Percentiles rank a stretch among this genome's conserved stretches.
These are phyloP conservation scores for Diploptera punctata DNA, from an alignment of 2,888 invertebrate genomes.

Conservation along the genomic window DNA sequence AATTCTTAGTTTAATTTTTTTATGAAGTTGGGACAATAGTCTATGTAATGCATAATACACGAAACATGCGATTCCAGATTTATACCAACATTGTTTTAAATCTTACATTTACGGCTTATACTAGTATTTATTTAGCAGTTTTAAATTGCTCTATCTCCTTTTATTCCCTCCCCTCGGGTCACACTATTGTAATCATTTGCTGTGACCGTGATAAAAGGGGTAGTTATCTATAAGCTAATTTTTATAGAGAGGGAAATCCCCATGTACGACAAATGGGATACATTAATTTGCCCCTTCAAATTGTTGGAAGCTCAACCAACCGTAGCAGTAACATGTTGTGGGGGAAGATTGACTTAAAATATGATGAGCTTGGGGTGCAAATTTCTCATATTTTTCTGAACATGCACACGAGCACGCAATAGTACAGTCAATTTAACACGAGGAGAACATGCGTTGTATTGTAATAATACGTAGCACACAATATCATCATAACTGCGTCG, in stretches of 20 bases:
- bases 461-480: too few species aligned
- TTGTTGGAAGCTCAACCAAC: not conserved
- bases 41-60: too few species aligned
- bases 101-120: too few species aligned
- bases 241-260: too few species aligned
- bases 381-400: constrained; percentile 11
- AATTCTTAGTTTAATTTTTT: too few species aligned
- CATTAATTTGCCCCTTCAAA: not conserved
- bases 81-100: too few species aligned
- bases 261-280: not conserved
- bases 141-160: not conserved
- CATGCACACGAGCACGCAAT: not conserved
- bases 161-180: not conserved
- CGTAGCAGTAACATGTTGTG: not conserved
- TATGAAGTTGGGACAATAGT: too few species aligned
- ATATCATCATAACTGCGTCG: too few species aligned
- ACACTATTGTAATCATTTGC: not conserved
- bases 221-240: not conserved
- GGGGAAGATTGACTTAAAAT: not conserved
- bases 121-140: too few species aligned
- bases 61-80: too few species aligned
- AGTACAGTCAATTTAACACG: too few species aligned
- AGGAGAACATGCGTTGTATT: too few species aligned
- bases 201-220: constrained; percentile 10
- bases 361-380: constrained; percentile 10